These are phyloP conservation scores for Samia ricini DNA, from an alignment of 1,140 invertebrate genomes.

Conservation along the genomic window DNA sequence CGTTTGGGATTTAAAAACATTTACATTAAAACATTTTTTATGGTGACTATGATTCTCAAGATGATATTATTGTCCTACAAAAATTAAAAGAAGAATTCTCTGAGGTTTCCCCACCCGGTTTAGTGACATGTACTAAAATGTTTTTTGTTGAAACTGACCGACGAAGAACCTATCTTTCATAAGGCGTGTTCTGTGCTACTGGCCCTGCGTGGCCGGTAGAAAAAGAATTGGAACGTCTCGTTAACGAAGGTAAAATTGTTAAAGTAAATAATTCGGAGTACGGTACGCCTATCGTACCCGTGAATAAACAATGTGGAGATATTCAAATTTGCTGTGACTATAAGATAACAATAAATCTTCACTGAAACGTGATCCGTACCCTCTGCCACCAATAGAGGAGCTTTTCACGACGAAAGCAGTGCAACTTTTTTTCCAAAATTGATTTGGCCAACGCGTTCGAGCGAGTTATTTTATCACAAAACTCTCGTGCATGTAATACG, in stretches of 20 bases:
- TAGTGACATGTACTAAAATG: conserved; percentile 1
- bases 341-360: no score
- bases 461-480: no score
- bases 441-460: no score
- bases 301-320: no score
- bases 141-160: neutral
- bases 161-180: conserved; percentile 1
- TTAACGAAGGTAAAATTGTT: no score
- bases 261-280: neutral
- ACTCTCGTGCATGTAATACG: no score
- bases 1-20: neutral
- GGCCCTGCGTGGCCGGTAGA: neutral
- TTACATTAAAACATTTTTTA: neutral
- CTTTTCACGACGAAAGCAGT: no score
- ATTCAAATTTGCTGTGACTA: no score
- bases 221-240: neutral
- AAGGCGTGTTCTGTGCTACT: neutral
- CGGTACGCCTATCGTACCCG: no score
- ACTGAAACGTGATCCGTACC: no score
- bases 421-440: no score
- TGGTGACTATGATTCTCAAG: neutral
- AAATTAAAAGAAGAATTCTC: conserved; percentile 1
- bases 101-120: neutral
- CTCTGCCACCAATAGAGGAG: no score
- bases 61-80: neutral